phyloP scores from a whole-genome alignment of 1,140 invertebrate genomes.

The Zaprionus tsacasi region DNA sequence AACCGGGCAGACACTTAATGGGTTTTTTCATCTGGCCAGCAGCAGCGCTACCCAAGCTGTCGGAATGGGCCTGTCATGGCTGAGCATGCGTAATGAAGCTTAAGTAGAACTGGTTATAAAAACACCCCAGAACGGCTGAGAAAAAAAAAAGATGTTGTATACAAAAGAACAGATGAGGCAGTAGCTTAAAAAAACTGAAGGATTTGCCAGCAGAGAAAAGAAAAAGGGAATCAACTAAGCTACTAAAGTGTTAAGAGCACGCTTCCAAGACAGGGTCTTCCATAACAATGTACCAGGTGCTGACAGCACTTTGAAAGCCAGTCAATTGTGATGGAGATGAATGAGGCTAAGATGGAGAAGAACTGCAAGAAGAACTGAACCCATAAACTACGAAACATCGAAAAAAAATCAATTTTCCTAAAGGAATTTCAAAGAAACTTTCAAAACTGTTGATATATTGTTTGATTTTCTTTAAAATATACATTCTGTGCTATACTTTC shows the following conservation, averaged over 20 bases:
- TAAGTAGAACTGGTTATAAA: conserved; percentile 81
- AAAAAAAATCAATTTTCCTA: background rate
- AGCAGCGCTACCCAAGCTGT: background rate
- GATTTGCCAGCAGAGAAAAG: conserved; percentile 7
- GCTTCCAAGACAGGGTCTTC: background rate
- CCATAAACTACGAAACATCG: background rate
- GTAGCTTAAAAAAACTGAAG: conserved; percentile 39
- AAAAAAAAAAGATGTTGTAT: conserved; percentile 37
- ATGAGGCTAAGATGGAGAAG: background rate
- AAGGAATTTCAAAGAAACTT: no score
- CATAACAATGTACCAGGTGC: conserved; percentile 1
- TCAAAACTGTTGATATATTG: no score
- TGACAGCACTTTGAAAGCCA: conserved; percentile 2
- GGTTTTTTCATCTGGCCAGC: conserved; percentile 63
- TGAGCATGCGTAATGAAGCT: conserved; percentile 81
- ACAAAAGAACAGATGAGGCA: conserved; percentile 1
- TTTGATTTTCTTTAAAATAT: no score
- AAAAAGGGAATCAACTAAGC: conserved; percentile 9
- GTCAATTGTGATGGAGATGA: background rate
- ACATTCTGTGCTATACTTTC: no score
- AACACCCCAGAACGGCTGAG: conserved; percentile 16
- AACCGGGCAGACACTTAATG: conserved; percentile 78
- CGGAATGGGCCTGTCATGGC: conserved; percentile 69
- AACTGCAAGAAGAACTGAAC: background rate
- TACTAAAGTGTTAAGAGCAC: conserved; percentile 1